These are phyloP conservation scores for Cephus nigrinus DNA, from an alignment of 2,888 invertebrate genomes.

Conservation along the genomic window DNA sequence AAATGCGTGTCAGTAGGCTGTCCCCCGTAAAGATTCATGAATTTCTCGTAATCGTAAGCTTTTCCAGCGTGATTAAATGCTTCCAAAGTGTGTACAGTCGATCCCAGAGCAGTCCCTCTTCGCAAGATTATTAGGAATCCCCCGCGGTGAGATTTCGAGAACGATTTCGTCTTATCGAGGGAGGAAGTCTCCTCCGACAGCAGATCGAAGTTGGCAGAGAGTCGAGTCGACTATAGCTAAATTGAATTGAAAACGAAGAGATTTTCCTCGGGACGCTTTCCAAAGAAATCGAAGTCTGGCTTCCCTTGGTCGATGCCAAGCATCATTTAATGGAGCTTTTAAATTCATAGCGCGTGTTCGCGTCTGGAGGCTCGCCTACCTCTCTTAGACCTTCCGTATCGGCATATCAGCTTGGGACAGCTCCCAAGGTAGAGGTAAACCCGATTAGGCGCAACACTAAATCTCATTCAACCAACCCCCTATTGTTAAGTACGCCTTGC, in stretches of 20 bases:
- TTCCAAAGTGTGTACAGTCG: no score
- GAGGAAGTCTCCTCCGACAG: background rate
- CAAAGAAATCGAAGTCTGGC: background rate
- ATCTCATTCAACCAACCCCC: slow-evolving; percentile 41
- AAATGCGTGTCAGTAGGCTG: background rate
- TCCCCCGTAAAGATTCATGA: background rate
- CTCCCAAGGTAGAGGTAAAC: slow-evolving; percentile 34
- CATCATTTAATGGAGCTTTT: slow-evolving; percentile 37
- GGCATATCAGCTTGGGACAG: slow-evolving; percentile 35
- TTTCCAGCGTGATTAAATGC: no score
- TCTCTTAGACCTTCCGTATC: slow-evolving; percentile 12
- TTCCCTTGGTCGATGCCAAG: slow-evolving; percentile 17
- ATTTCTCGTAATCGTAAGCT: no score
- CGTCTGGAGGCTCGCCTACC: background rate
- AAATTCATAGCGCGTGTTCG: slow-evolving; percentile 31
- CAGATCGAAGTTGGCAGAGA: background rate
- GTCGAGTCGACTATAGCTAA: slow-evolving; percentile 5
- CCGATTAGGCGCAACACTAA: slow-evolving; percentile 45
- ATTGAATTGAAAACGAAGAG: slow-evolving; percentile 16
- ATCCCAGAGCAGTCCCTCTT: slow-evolving; percentile 15
- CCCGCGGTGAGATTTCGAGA: slow-evolving; percentile 36
- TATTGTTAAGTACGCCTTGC: slow-evolving; percentile 39
- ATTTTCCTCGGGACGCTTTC: background rate
- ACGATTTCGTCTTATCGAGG: slow-evolving; percentile 32
- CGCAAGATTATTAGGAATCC: slow-evolving; percentile 36